Evolutionary conservation across 2,888 invertebrate genomes (phyloP), one percentile per base, ranked within the genome.

Genomic region (Eustalomyia histrio): DNA sequence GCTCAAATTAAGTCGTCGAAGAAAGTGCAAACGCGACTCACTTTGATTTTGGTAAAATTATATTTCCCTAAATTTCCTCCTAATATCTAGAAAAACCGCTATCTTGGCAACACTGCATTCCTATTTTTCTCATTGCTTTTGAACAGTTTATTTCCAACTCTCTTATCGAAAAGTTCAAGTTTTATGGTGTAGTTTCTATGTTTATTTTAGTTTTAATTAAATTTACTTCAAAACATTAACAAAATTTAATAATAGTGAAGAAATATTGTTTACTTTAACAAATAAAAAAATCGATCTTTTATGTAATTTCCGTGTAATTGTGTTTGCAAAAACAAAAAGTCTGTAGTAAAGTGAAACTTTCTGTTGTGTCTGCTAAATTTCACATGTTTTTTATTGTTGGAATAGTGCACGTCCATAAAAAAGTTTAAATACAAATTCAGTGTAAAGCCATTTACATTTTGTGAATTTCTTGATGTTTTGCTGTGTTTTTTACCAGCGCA

Each of bases 291-390:
- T 39, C 6, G 43, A 0, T 47, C n/a, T 14, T 47, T 47, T 5
- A 5, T 52, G 2, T 16, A 29, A 17, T 9, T 1, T 33, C 6
- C 4, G 5, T 52, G 16, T 69, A 12, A 16, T 47, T 68, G 16
- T 8, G 29, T 29, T 29, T 39, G 29, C 33, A 39, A 35, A 53
- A 29, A 29, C 21, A 2, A 21, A 52, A 65, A 52, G 12, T 14
- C 10, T 29, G 35, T 35, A 50, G 35, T 67, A 43, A 55, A 67
- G 24, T 39, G 55, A 67, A 67, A 55, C 29, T 67, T 67, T 53
- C 43, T 18, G 53, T 60, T 35, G 29, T 61, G 43, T 17, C 35
- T 65, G 35, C 65, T 55, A 55, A 67, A 14, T 12, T n/a, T n/a
- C 43, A n/a, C 14, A n/a, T 6, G n/a, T 12, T 39, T 12, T 39